Base-by-base conservation (phyloP, 2,888 invertebrate species). In the Dichetophora obliterata region DNA sequence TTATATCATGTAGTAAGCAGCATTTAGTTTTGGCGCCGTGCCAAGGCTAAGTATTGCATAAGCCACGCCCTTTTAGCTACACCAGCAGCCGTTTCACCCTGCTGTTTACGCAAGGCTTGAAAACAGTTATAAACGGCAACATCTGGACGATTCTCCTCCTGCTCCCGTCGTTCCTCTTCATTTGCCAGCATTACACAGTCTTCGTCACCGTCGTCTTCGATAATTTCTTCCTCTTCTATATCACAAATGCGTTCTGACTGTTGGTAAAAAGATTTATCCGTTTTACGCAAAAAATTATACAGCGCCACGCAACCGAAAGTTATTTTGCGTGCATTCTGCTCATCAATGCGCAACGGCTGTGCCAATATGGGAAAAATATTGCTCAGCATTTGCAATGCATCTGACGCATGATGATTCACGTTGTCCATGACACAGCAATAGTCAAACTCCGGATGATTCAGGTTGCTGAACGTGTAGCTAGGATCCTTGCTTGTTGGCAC, bases 221-320 rank as follows among this genome's bases (percentile, higher is more conserved):
- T 81, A 57, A 81, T 37, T 24, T 81, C 80, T 14, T 80, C 80
- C 31, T 82, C 80, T 3, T 77, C 79, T 14, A 78, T 72, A 71
- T 79, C 77, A 57, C 77, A 19, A 77, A 81, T 81, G 14, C 78
- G 79, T 74, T 87, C 86, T 27, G 87, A 86, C 77, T 84, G 85
- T 73, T 87, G 84, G 31, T 84, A 85, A 77, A 86, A 87, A 11
- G 85, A 83, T 57, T 82, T 82, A 75, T 88, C 86, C 22, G 86
- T 86, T 79, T 87, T 88, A 16, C 88, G 87, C 82, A 88, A 82
- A 79, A 87, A 88, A 81, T 88, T 88, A 72, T 88, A 88, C 8
- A 88, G 79, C n/a, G 88, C 87, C 76, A 88, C 85, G 80, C 87
- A 87, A 77, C 88, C 88, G 3, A 88, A 79, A 1, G 86, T 87